These are phyloP conservation scores for Sphaerodactylus townsendi DNA, from an alignment of 2,113 vertebrate species.

Conservation along the genomic window DNA sequence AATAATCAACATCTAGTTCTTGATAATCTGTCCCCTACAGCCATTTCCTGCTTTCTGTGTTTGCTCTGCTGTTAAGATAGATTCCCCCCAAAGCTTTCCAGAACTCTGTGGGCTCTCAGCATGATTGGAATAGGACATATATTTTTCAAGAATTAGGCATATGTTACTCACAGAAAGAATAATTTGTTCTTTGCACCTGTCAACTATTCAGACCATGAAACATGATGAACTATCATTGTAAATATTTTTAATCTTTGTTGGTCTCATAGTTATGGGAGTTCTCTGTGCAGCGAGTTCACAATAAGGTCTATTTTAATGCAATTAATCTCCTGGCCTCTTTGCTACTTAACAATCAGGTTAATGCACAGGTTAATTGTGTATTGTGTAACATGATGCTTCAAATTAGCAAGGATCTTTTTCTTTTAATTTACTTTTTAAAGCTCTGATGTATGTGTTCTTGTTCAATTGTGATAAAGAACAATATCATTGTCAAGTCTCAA, in stretches of 20 bases:
- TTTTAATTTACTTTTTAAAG: background rate
- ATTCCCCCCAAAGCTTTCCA: background rate
- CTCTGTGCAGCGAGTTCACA: background rate
- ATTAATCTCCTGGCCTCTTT: background rate
- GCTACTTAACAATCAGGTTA: background rate
- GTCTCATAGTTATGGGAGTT: background rate
- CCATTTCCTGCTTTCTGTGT: background rate
- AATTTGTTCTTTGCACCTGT: background rate
- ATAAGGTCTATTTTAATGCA: background rate
- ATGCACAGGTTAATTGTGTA: background rate
- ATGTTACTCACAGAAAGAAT: background rate
- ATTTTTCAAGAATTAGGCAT: background rate
- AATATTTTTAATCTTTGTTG: slow-evolving; percentile 10
- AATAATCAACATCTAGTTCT: background rate
- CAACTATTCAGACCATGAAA: background rate
- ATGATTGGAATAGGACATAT: background rate
- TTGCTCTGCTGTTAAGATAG: background rate
- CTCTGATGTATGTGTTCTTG: background rate
- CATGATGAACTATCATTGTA: background rate
- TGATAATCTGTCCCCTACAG: background rate
- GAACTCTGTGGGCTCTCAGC: background rate
- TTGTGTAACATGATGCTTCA: background rate
- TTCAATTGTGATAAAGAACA: background rate
- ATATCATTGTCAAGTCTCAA: background rate
- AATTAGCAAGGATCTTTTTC: background rate